Base-by-base conservation (phyloP, 92 coral and sea anemone species). In the Nematostella vectensis region DNA sequence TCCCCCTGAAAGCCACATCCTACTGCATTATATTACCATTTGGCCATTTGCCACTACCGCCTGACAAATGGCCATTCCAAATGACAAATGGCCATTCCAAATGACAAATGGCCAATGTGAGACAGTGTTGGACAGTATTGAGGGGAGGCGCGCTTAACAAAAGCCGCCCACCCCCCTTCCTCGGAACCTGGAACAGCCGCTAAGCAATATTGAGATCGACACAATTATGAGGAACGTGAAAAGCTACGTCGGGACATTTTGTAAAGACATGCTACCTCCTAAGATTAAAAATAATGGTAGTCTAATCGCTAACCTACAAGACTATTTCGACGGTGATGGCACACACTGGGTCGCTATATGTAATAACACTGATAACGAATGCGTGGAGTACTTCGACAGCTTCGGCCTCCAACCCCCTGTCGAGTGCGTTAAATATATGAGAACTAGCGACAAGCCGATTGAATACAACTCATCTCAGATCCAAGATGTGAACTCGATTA, bases 291-390 rank as follows among this genome's bases (percentile, higher is more conserved):
- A 44, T 15, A 33, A 33, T 15, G 40, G 15, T 6, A 33, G 40
- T 15, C 15, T 18, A 11, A 15, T 1, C 47, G 44, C 44, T 12
- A 25, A 17, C 1, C 39, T 29, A 23, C 33, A 29, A 22, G 65
- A 59, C 23, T 2, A 44, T 59, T 33, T 33, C 24, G 24, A 2
- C 4, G 55, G 55, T 1, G 3, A 4, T 21, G 55, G 55, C 12
- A 50, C 55, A 3, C 55, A 50, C 24, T 50, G 55, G 55, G 55
- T 33, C 15, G 6, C 8, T 33, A 15, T 33, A 33, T 33, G 15
- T 33, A 33, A 33, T 33, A 33, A 33, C 40, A 6, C 40, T 6
- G 40, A 33, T 33, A 33, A 33, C 15, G 15, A 33, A 33, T 6
- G 8, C 15, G 2, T 4, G 18, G 55, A 50, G 24, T 50, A 50